A percentile compares a stretch with the other conserved stretches of the same genome.
phyloP scores from a whole-genome alignment of 64 coral and sea anemone species.

The Pocillopora verrucosa region DNA sequence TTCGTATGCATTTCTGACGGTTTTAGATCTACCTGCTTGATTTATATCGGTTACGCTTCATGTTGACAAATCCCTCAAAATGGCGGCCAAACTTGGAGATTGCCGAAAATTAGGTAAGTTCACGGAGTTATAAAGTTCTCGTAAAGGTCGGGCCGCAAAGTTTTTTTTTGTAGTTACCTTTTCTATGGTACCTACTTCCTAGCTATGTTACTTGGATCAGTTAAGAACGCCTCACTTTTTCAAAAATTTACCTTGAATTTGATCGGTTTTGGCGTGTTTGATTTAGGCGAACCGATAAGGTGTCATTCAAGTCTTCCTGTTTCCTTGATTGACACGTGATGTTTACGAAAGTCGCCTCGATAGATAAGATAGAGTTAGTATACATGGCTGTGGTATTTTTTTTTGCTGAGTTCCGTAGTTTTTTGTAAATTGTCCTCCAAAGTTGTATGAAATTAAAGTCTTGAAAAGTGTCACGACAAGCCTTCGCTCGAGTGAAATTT shows the following conservation, averaged over 20 bases:
- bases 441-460: not conserved
- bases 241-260: constrained; percentile 38
- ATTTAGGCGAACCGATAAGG: not conserved
- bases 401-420: no score
- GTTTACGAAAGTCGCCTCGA: no score
- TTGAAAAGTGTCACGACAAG: constrained; percentile 21
- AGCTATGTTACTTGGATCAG: constrained; percentile 38
- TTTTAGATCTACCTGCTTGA: constrained; percentile 8
- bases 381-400: no score
- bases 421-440: not conserved
- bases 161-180: constrained; percentile 29
- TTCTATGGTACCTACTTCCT: constrained; percentile 34
- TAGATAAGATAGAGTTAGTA: no score
- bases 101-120: constrained; percentile 12
- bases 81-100: constrained; percentile 4
- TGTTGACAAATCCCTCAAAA: not conserved
- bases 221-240: constrained; percentile 43
- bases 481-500: constrained; percentile 23
- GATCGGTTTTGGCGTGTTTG: constrained; percentile 26
- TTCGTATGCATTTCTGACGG: constrained; percentile 3
- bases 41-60: constrained; percentile 15
- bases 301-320: no score
- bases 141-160: not conserved
- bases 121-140: constrained; percentile 5
- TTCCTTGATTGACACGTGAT: no score